phyloP scores from a whole-genome alignment of 2,888 invertebrate genomes.

The Andrena trimmerana region DNA sequence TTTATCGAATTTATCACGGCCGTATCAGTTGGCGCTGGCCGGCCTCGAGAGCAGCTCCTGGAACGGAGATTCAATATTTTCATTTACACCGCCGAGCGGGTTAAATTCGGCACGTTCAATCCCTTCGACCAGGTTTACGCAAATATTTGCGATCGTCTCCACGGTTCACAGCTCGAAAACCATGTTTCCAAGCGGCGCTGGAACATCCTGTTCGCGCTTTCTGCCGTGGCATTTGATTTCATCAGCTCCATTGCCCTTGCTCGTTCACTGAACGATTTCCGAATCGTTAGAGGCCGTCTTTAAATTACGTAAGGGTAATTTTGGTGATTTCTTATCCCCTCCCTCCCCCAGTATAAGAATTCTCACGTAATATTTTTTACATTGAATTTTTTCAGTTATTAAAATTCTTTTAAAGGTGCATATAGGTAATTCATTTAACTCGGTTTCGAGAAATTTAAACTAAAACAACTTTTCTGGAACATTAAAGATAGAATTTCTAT shows the following conservation, averaged over 20 bases:
- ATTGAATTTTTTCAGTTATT: no score
- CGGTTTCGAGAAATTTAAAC: no score
- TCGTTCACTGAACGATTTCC: neutral
- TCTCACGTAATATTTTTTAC: no score
- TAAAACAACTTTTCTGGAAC: no score
- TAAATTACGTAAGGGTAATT: no score
- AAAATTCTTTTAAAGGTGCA: no score
- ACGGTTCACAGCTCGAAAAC: neutral
- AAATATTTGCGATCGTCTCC: conserved; percentile 33
- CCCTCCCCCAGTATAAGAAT: no score
- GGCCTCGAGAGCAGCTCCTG: neutral
- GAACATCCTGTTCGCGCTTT: neutral
- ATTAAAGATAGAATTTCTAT: no score
- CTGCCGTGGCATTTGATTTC: conserved; percentile 6
- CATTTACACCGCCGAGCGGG: neutral
- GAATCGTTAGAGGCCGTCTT: no score
- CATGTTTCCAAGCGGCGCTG: neutral
- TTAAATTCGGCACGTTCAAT: neutral
- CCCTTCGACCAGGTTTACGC: neutral
- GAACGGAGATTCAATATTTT: conserved; percentile 19
- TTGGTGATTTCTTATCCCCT: no score
- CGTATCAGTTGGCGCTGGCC: no score
- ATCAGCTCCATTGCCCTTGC: neutral
- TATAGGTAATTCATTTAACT: no score
- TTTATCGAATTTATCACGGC: conserved; percentile 3